phyloP scores from a whole-genome alignment of 1,140 invertebrate genomes.

The Musca domestica region DNA sequence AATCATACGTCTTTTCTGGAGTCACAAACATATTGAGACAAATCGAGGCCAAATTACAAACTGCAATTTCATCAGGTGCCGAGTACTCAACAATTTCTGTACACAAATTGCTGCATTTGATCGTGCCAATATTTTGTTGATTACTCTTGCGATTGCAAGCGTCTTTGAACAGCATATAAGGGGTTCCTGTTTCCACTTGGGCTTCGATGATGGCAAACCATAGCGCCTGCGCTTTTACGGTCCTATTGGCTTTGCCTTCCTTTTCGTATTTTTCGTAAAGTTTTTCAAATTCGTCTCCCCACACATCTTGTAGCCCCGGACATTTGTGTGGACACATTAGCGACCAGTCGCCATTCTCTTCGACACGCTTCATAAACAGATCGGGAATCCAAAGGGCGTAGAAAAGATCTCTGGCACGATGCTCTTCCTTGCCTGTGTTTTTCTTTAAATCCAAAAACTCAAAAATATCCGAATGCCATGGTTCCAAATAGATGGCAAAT shows the following conservation, averaged over 20 bases:
- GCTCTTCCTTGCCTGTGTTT: constrained; percentile 93
- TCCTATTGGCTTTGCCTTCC: constrained; percentile 71
- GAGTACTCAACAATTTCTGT: constrained; percentile 97
- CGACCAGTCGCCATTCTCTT: constrained; percentile 84
- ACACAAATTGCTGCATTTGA: constrained; percentile 97
- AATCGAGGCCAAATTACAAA: constrained; percentile 97
- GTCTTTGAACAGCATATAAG: constrained; percentile 98
- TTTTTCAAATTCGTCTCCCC: constrained; percentile 92
- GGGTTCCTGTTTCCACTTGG: constrained; percentile 97
- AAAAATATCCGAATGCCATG: constrained; percentile 98
- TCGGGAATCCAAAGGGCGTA: constrained; percentile 98
- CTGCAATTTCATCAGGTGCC: constrained; percentile 90
- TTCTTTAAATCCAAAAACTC: constrained; percentile 93
- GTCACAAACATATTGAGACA: constrained; percentile 97
- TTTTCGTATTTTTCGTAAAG: constrained; percentile 88
- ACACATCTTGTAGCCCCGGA: constrained; percentile 86
- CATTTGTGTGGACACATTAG: constrained; percentile 96
- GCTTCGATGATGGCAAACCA: constrained; percentile 95
- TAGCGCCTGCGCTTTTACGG: constrained; percentile 82
- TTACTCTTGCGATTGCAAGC: constrained; percentile 97
- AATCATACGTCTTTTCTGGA: constrained; percentile 79
- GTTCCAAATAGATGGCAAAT: constrained; percentile 98
- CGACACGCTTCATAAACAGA: constrained; percentile 96
- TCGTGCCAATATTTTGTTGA: constrained; percentile 97
- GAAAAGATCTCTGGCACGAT: constrained; percentile 93